phyloP scores from a whole-genome alignment of 2,797 vertebrate species.

The Forpus xanthops region DNA sequence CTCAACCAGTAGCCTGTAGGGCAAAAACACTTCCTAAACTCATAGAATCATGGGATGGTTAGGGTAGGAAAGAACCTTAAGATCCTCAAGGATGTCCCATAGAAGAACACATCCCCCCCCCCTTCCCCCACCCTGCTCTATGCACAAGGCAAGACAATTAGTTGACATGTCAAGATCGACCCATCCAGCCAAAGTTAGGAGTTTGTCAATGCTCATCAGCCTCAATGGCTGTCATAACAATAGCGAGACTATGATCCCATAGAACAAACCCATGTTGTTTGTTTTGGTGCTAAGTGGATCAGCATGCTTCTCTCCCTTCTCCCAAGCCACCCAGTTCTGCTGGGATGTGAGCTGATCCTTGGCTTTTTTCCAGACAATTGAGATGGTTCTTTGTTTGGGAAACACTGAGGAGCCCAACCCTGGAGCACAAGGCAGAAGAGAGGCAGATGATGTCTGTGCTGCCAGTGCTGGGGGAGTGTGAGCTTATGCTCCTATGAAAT shows the following conservation, averaged over 20 bases:
- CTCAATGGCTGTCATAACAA: background rate
- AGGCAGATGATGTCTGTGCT: background rate
- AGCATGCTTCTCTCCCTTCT: background rate
- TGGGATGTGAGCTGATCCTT: background rate
- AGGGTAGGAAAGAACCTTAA: background rate
- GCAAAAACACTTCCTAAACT: background rate
- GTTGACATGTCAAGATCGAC: background rate
- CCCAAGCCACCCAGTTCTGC: background rate
- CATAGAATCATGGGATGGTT: background rate
- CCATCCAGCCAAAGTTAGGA: background rate
- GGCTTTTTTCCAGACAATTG: background rate
- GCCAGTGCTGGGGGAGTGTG: background rate
- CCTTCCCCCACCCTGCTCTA: accelerated
- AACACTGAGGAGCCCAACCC: background rate
- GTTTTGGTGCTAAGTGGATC: background rate
- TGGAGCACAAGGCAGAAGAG: background rate
- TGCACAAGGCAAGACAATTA: background rate
- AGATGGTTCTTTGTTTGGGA: background rate
- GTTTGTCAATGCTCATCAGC: background rate
- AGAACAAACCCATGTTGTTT: background rate
- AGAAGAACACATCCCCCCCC: background rate
- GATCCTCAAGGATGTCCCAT: background rate
- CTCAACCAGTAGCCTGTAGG: background rate
- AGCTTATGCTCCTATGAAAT: background rate
- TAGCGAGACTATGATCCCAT: background rate